Conservation (phyloP, 2,797 vertebrate species). For the Myotis pilosus region DNA sequence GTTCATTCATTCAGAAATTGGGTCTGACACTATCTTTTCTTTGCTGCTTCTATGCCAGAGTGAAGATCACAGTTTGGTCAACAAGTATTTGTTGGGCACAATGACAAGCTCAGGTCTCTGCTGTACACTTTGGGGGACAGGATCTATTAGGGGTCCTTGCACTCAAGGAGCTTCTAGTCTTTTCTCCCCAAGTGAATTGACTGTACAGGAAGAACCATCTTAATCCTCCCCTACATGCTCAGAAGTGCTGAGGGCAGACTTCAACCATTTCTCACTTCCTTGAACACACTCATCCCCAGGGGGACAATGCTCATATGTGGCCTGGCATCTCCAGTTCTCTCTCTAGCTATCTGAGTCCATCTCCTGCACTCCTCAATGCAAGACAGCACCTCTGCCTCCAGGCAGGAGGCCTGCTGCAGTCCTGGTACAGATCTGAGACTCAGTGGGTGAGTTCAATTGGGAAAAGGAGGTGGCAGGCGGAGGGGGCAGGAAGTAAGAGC, state of each 20-base stretch:
- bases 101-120: neutral
- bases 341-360: neutral
- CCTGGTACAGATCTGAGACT: no score
- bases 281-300: neutral
- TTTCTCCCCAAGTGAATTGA: neutral
- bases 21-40: neutral
- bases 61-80: neutral
- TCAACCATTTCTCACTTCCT: neutral
- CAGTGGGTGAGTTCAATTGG: neutral
- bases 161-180: neutral
- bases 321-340: neutral
- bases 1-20: neutral
- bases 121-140: rapidly evolving
- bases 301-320: neutral
- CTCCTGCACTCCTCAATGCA: neutral
- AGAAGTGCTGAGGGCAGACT: neutral
- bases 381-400: neutral
- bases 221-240: neutral
- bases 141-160: neutral
- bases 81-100: neutral
- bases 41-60: neutral
- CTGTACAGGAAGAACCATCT: neutral
- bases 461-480: neutral
- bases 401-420: neutral
- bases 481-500: neutral